phyloP scores from a whole-genome alignment of 23 tunicate genomes.

The Diplosoma virens region DNA sequence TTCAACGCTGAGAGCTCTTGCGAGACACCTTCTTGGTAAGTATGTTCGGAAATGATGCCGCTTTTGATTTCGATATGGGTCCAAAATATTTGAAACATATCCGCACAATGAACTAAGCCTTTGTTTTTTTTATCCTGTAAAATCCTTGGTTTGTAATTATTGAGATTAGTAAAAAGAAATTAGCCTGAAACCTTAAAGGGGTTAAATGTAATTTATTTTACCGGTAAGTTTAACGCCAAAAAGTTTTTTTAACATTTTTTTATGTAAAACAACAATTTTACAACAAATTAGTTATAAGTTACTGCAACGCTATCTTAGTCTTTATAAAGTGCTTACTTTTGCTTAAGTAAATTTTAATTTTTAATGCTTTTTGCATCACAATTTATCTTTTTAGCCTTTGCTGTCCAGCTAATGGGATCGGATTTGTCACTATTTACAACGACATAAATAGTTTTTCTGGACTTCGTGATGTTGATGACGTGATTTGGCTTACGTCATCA shows the following conservation, averaged over 20 bases:
- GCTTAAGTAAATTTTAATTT: background rate
- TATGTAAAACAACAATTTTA: background rate
- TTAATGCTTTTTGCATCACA: background rate
- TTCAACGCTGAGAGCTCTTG: conserved; percentile 67
- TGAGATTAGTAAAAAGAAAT: too few species aligned
- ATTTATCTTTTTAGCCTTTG: conserved; percentile 32
- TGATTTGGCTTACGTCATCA: conserved; percentile 53
- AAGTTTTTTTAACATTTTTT: background rate
- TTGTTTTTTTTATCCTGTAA: too few species aligned
- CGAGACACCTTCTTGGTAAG: background rate
- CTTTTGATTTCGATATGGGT: too few species aligned
- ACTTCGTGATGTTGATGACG: conserved; percentile 36
- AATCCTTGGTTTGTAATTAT: too few species aligned
- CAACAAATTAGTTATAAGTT: background rate
- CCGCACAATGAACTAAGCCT: too few species aligned
- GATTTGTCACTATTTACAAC: conserved; percentile 69
- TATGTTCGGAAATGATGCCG: too few species aligned
- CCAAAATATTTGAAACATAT: too few species aligned
- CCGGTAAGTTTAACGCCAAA: too few species aligned
- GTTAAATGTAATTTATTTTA: too few species aligned
- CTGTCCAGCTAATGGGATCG: conserved; percentile 63
- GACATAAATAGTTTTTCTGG: conserved; percentile 46
- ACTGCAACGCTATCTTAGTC: background rate
- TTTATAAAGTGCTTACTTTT: background rate
- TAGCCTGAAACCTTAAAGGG: too few species aligned